A percentile compares a stretch with the other conserved stretches of the same genome.
Evolutionary conservation across 2,113 vertebrate genomes (phyloP).

Genomic region (Atherinomorus stipes): DNA sequence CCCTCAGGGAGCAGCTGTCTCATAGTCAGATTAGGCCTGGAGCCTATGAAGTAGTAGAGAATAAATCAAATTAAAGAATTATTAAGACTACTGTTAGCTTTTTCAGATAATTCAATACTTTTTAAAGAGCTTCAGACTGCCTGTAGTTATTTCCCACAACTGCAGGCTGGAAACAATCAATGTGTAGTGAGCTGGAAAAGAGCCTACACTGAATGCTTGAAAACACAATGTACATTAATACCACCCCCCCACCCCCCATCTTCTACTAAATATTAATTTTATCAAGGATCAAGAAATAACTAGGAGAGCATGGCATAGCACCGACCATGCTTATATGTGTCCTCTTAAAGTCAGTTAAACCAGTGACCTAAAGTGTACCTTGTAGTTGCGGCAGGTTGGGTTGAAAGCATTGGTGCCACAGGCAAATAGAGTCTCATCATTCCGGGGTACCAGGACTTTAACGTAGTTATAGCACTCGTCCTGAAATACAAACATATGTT

Average conservation of each 20-base stretch:
- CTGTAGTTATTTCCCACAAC: slow-evolving; percentile 5
- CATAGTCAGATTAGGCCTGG: not conserved
- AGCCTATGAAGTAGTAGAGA: not conserved
- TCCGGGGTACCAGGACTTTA: slow-evolving; percentile 88
- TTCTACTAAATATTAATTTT: not conserved
- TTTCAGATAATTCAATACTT: not conserved
- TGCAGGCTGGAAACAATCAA: not conserved
- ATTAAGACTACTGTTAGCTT: not conserved
- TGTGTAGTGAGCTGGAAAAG: slow-evolving; percentile 10
- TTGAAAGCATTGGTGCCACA: slow-evolving; percentile 94
- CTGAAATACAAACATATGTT: slow-evolving; percentile 67
- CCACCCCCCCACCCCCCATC: too few species aligned
- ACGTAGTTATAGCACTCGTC: slow-evolving; percentile 94
- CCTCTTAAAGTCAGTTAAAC: too few species aligned
- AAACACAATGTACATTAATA: not conserved
- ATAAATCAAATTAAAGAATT: slow-evolving; percentile 11
- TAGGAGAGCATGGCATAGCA: not conserved
- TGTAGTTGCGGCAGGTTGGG: slow-evolving; percentile 89
- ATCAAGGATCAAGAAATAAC: not conserved
- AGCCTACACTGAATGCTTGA: not conserved
- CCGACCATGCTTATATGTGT: not conserved
- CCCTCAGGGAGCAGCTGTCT: not conserved
- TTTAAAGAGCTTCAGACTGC: not conserved
- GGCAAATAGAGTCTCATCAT: slow-evolving; percentile 87
- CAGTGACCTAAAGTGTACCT: slow-evolving; percentile 65